Evolutionary conservation across 1,140 invertebrate species (phyloP).

Genomic region (Pseudomyrmex gracilis): DNA sequence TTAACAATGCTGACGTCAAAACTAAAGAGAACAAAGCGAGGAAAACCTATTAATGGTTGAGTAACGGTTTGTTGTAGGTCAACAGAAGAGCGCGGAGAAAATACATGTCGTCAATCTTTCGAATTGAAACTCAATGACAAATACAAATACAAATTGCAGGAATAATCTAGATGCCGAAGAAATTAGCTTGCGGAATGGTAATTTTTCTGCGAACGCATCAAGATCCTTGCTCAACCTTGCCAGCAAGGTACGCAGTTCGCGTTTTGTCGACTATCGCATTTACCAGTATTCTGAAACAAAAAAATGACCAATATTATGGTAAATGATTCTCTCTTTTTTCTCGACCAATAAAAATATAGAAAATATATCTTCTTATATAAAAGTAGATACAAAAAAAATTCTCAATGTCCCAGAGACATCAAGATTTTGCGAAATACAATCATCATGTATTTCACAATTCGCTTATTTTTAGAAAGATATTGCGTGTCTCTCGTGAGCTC

Average conservation of each 20-base stretch:
- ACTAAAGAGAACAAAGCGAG: conserved; percentile 9
- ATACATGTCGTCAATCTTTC: conserved; percentile 17
- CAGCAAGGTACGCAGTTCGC: conserved; percentile 63
- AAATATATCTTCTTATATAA: too few species aligned
- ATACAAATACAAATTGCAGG: conserved; percentile 18
- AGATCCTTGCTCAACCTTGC: background rate
- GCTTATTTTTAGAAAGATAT: background rate
- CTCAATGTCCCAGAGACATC: background rate
- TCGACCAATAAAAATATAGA: too few species aligned
- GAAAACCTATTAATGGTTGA: conserved; percentile 60
- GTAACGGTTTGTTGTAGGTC: conserved; percentile 41
- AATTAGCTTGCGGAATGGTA: conserved; percentile 4
- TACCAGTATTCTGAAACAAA: conserved; percentile 56
- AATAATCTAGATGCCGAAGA: conserved; percentile 26
- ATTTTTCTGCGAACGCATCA: too few species aligned
- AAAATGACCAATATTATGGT: background rate
- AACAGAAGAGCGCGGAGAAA: conserved; percentile 23
- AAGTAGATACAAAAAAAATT: background rate
- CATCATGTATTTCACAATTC: background rate
- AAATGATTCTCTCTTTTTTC: background rate
- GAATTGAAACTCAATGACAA: background rate
- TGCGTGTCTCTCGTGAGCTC: background rate
- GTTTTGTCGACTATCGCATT: conserved; percentile 42
- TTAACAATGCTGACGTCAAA: conserved; percentile 61
- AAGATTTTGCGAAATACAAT: background rate